Base-by-base conservation (phyloP, 2,888 invertebrate genomes). In the Sussaba pulchella region DNA sequence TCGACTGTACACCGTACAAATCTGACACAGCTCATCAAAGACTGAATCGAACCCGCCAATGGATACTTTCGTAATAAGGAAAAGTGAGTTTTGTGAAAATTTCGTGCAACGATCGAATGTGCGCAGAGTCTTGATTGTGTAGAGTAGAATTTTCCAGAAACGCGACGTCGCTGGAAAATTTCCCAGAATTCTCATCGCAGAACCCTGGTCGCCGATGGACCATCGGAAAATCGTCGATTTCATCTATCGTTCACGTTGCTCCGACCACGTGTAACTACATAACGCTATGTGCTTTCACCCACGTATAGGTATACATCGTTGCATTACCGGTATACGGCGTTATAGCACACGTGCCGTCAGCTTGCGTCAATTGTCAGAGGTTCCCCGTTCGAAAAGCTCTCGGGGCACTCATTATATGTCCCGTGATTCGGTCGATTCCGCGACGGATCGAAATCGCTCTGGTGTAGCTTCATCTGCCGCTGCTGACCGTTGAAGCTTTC, bases 141-240 rank as follows among this genome's bases (percentile, higher is more conserved):
- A 59, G 64, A 72, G 66, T 74, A 54, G 71, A 52, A 43, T 80
- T 59, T 71, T 57, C 1, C 61, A 61, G 64, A 50, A 41, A 57
- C 50, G 45, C 64, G 70, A 64, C 67, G 73, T 70, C 73, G 78
- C 59, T 73, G 70, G 21, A 50, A 81, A 81, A 74, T 78, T 70
- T 74, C 63, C 39, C 19, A 54, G 70, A 81, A 64, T 39, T 17
- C 12, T 41, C 57, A 26, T 74, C 21, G n/a, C 50, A 41, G 50
- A 45, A 59, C 41, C 57, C 61, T 47, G 78, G 78, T 78, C 78
- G 52, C 70, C 74, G 70, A 71, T 81, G 24, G 78, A 74, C 74
- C 70, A 78, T 78, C 71, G 78, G 81, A 78, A 78, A 74, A 78
- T 78, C 70, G 31, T 31, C 31, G 31, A 31, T 74, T 70, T 43